Evolutionary conservation across 37 sponge, comb jelly and placozoan species (phyloP).

Genomic region (Halichondria panicea): DNA sequence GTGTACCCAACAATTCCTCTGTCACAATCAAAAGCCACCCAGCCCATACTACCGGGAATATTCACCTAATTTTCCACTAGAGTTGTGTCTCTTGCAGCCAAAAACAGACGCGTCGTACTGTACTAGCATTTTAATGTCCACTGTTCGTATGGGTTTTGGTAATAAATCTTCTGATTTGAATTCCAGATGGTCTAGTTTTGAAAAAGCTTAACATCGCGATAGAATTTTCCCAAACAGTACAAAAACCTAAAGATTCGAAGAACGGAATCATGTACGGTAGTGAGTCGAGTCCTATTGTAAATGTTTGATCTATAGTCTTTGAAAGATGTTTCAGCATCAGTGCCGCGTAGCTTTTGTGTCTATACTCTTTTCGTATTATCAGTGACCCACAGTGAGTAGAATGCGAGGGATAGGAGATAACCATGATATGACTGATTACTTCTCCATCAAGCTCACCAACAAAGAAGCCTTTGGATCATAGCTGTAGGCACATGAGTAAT

Average conservation of each 20-base stretch:
- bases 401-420: neutral
- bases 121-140: neutral
- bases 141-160: neutral
- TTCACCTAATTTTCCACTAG: neutral
- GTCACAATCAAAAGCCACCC: neutral
- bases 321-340: neutral
- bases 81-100: neutral
- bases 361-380: neutral
- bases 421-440: no score
- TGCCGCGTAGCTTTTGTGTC: neutral
- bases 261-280: neutral
- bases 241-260: neutral
- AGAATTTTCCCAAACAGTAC: neutral
- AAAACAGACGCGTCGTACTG: neutral
- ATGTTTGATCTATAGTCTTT: neutral
- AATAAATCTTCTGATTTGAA: neutral
- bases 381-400: neutral
- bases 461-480: neutral
- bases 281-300: neutral
- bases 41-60: neutral
- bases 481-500: neutral
- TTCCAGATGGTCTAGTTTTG: no score
- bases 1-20: neutral
- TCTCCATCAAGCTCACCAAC: no score
- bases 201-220: neutral